These are phyloP conservation scores for Diabrotica virgifera DNA, from an alignment of 1,140 invertebrate genomes.

Conservation along the genomic window DNA sequence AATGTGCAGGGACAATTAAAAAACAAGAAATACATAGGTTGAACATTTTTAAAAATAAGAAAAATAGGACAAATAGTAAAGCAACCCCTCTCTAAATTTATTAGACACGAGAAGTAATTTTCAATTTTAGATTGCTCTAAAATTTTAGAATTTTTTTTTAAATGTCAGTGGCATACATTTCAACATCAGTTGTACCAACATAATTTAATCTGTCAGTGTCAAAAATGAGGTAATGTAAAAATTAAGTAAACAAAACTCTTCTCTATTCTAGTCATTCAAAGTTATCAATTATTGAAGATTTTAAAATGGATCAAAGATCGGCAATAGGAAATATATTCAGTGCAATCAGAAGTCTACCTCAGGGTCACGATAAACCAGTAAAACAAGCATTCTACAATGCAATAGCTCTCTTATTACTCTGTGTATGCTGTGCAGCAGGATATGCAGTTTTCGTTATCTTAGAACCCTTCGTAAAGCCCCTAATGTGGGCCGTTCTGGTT, in stretches of 20 bases:
- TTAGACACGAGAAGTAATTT: too few species aligned
- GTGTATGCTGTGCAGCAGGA: conserved; percentile 63
- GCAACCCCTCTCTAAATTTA: too few species aligned
- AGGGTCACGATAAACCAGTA: conserved; percentile 71
- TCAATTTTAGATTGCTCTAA: too few species aligned
- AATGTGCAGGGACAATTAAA: too few species aligned
- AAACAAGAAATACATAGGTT: too few species aligned
- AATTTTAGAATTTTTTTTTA: too few species aligned
- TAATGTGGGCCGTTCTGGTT: conserved; percentile 91
- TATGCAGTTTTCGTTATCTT: conserved; percentile 82
- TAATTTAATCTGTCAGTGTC: too few species aligned
- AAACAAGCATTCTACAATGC: conserved; percentile 86
- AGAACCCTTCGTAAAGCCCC: conserved; percentile 85
- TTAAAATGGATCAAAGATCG: conserved; percentile 44
- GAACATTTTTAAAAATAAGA: too few species aligned
- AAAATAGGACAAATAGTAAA: too few species aligned
- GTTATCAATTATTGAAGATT: background rate
- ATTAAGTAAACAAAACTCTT: background rate
- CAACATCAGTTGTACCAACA: too few species aligned
- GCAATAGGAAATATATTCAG: conserved; percentile 47
- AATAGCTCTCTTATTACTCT: conserved; percentile 67
- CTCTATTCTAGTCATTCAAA: background rate
- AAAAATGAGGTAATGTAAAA: too few species aligned
- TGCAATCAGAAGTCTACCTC: conserved; percentile 45
- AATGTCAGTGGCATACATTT: too few species aligned